Evolutionary conservation across 2,113 vertebrate species (phyloP).

Genomic region (Microcebus jonahi): DNA sequence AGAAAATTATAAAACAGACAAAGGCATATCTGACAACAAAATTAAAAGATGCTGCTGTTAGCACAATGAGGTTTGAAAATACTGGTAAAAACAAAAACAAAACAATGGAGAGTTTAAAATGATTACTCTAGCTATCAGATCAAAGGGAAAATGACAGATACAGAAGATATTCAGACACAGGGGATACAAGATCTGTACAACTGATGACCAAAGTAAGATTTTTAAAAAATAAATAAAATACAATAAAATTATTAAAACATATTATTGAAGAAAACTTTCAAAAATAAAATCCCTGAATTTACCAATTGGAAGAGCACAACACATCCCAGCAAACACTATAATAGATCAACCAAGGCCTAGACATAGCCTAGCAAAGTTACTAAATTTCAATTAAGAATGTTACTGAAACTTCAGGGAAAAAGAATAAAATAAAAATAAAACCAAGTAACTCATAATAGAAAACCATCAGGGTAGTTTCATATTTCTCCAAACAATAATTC

Average conservation of each 20-base stretch:
- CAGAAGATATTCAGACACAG: not conserved
- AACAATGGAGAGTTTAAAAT: not conserved
- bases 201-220: not conserved
- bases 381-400: not conserved
- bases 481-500: slow-evolving; percentile 3
- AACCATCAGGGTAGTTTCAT: not conserved
- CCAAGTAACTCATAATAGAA: not conserved
- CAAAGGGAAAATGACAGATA: not conserved
- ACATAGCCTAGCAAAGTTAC: not conserved
- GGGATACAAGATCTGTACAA: not conserved
- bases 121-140: not conserved
- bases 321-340: not conserved
- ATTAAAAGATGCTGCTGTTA: not conserved
- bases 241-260: slow-evolving; percentile 22
- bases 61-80: not conserved
- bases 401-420: not conserved
- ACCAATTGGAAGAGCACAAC: not conserved
- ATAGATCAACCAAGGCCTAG: not conserved
- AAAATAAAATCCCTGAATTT: not conserved
- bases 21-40: not conserved
- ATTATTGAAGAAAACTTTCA: slow-evolving; percentile 10
- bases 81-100: not conserved
- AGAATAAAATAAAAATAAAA: slow-evolving; percentile 40
- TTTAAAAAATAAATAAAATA: not conserved
- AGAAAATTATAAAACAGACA: not conserved